Evolutionary conservation across 2,888 invertebrate genomes (phyloP), one percentile per base, ranked within the genome.

Genomic region (Cheilosia urbana): DNA sequence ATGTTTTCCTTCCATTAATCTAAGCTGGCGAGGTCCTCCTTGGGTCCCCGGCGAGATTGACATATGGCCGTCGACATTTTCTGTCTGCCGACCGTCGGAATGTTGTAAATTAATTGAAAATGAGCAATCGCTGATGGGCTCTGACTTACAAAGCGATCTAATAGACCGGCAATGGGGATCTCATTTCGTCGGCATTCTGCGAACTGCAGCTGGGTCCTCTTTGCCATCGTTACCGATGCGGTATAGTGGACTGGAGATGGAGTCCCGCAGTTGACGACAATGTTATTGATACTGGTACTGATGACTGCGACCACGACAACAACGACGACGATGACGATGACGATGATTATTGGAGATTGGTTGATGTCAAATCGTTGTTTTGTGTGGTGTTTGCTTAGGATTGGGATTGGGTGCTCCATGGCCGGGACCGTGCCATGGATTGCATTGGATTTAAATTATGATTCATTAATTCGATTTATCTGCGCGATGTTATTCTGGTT

Each of bases 71-170:
- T 85, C 81, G 85, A 85, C 80, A 77, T 81, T 85, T 85, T 81
- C 76, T 85, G 85, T 85, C 84, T 68, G 76, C 40, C 80, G 76
- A 76, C 76, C 71, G 77, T 78, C 78, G 87, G 81, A 82, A 82
- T 87, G 87, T 87, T 87, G 87, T 87, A 87, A 87, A 87, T 87
- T 87, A 87, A 87, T 87, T 87, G 82, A 82, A 87, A 87, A 87
- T 81, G 85, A 85, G 85, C 76, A 81, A 85, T 81, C 85, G 81
- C 78, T 73, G 82, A 82, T 78, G 77, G 81, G 40, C 58, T 58
- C 45, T 47, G 71, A 78, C 75, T 72, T 72, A 76, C 76, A 77
- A 81, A 81, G 81, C 65, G 66, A 17, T 85, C 84, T 85, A 85
- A 76, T 85, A 85, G 80, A 85, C 84, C 75, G 68, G 82, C 82